These are phyloP conservation scores for Acrocyrtus sp. DNA, from an alignment of 2,888 invertebrate genomes.

Conservation along the genomic window DNA sequence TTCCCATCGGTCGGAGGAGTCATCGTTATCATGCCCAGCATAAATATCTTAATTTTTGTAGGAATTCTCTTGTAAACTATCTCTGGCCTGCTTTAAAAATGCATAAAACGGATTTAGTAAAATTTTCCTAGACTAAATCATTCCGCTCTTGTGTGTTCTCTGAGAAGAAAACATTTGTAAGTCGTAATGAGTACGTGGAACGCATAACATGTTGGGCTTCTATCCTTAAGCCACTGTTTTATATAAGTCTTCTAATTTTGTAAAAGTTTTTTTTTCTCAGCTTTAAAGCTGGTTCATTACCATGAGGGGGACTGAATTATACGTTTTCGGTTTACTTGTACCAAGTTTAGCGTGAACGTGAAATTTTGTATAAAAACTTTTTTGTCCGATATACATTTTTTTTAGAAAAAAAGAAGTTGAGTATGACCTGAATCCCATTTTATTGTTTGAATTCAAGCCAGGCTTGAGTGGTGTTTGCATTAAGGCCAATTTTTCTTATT, in stretches of 20 bases:
- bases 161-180: not conserved
- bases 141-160: not conserved
- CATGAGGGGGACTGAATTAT: conserved; percentile 47
- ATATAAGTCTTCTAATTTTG: not conserved
- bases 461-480: conserved; percentile 1
- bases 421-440: conserved; percentile 39
- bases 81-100: not conserved
- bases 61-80: not conserved
- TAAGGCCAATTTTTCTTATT: not conserved
- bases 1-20: too few species aligned
- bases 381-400: not conserved
- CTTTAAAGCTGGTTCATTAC: not conserved
- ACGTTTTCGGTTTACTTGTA: conserved; percentile 37
- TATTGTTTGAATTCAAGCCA: conserved; percentile 42
- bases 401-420: conserved; percentile 17
- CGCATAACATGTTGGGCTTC: not conserved
- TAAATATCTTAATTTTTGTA: conserved; percentile 22
- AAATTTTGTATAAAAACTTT: not conserved
- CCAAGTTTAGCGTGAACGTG: conserved; percentile 13
- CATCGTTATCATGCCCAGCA: conserved; percentile 22
- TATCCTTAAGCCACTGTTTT: not conserved
- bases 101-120: conserved; percentile 26
- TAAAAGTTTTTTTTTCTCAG: not conserved
- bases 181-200: not conserved
- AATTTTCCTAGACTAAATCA: not conserved